A percentile compares a stretch with the other conserved stretches of the same genome.
These are phyloP conservation scores for Drosophila emarginata DNA, from an alignment of 2,888 invertebrate species.

Conservation along the genomic window DNA sequence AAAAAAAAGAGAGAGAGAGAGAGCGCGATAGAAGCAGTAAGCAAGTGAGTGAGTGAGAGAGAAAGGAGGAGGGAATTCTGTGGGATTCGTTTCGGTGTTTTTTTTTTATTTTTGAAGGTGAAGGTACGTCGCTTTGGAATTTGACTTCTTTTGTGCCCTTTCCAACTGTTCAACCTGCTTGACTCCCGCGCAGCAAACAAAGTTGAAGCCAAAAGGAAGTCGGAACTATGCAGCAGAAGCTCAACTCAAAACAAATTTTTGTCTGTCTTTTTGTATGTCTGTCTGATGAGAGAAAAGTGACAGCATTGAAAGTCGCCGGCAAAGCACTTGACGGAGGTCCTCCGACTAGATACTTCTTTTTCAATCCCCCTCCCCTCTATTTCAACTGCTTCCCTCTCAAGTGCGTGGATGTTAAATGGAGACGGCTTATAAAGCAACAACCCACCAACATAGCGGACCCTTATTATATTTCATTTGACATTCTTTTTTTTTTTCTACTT, in stretches of 20 bases:
- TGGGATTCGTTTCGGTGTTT: background rate
- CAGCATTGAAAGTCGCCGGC: slow-evolving; percentile 52
- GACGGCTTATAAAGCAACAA: slow-evolving; percentile 55
- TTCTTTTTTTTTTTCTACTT: slow-evolving; percentile 21
- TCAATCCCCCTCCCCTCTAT: background rate
- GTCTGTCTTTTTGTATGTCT: slow-evolving; percentile 30
- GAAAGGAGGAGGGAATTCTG: slow-evolving; percentile 15
- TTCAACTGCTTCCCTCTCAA: slow-evolving; percentile 24
- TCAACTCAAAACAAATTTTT: slow-evolving; percentile 48
- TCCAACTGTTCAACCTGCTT: slow-evolving; percentile 5
- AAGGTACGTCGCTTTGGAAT: slow-evolving; percentile 40
- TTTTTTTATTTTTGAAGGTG: background rate
- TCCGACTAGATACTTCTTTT: background rate
- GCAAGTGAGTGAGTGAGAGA: slow-evolving; percentile 20
- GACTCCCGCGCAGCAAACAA: background rate
- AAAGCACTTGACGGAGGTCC: slow-evolving; percentile 45
- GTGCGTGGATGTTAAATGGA: slow-evolving; percentile 61
- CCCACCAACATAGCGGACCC: slow-evolving; percentile 31
- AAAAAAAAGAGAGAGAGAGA: slow-evolving; percentile 18
- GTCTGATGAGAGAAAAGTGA: slow-evolving; percentile 34
- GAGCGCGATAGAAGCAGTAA: slow-evolving; percentile 12
- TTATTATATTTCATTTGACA: slow-evolving; percentile 66
- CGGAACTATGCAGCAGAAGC: slow-evolving; percentile 52
- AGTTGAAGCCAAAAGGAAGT: background rate
- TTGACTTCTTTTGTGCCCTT: slow-evolving; percentile 53